phyloP scores from a whole-genome alignment of 2,888 invertebrate species.

The Dryocosmus kuriphilus region DNA sequence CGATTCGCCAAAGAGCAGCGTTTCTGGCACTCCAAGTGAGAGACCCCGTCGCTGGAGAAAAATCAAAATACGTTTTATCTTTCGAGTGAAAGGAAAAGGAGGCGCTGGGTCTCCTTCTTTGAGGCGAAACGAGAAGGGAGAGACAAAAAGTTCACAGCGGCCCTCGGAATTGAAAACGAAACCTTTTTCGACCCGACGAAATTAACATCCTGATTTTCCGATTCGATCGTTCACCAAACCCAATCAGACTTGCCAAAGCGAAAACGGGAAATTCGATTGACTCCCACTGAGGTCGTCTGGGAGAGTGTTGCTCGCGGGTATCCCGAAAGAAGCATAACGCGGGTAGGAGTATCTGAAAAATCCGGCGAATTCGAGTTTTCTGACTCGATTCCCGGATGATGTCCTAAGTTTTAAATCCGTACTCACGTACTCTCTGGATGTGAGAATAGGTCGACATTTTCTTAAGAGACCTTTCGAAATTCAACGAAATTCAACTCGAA shows the following conservation, averaged over 20 bases:
- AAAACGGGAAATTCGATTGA: slow-evolving; percentile 4
- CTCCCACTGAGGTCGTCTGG: slow-evolving; percentile 31
- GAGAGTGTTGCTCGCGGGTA: slow-evolving; percentile 70
- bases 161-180: slow-evolving; percentile 1
- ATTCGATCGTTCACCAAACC: slow-evolving; percentile 71
- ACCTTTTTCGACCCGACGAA: slow-evolving; percentile 63
- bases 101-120: neutral
- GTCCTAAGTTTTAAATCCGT: slow-evolving; percentile 73
- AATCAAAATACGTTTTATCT: slow-evolving; percentile 31
- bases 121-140: slow-evolving; percentile 1
- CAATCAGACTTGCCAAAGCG: slow-evolving; percentile 53
- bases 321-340: slow-evolving; percentile 77
- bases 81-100: neutral
- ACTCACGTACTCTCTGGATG: slow-evolving; percentile 56
- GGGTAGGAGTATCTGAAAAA: slow-evolving; percentile 77
- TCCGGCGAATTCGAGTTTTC: slow-evolving; percentile 70
- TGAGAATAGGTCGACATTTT: slow-evolving; percentile 5
- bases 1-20: slow-evolving; percentile 34
- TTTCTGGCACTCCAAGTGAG: slow-evolving; percentile 49
- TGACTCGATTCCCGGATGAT: slow-evolving; percentile 69
- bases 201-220: slow-evolving; percentile 76
- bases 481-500: slow-evolving; percentile 40
- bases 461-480: slow-evolving; percentile 44
- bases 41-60: slow-evolving; percentile 3
- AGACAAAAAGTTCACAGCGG: slow-evolving; percentile 22